Base-by-base conservation (phyloP, 2,797 vertebrate genomes). In the Sorex maritimensis region DNA sequence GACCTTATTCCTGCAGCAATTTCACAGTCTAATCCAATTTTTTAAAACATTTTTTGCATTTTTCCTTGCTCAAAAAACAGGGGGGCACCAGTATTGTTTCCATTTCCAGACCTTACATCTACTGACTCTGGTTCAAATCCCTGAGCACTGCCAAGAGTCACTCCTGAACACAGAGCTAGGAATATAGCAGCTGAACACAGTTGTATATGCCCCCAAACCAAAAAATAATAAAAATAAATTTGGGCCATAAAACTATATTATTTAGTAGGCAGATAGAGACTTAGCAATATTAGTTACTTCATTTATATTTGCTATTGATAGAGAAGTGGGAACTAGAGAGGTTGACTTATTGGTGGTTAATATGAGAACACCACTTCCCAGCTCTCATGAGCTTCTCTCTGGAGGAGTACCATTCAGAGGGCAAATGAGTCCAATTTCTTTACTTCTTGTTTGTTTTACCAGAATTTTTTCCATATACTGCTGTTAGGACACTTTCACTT, bases 401-500 rank as follows among this genome's bases (percentile, higher is more conserved):
- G 49, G 49, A 52, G 41, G 55, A 91, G 9, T 7, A 24, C 58
- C 67, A 46, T 24, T 19, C 8, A 17, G 15, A 67, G 1, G 17
- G 52, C 41, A 19, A 92, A 61, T 9, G 2, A 80, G 67, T n/a
- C 75, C 30, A 49, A 44, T 83, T 73, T 88, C 71, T 75, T 81
- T 19, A 28, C 23, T 79, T 85, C 11, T 44, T 73, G 10, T 58
- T 63, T 78, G 10, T 58, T 63, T 12, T n/a, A 77, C 52, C 38
- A 94, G 87, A 92, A 81, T 74, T 65, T 14, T 81, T 55, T 73
- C 14, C 13, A 2, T 69, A 38, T 71, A 24, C 55, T 78, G 24
- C 30, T 84, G 10, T 77, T 74, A 2, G 4, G 15, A 23, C 83
- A 30, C 5, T 88, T 92, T 84, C 23, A 13, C 15, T 85, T 86